phyloP scores from a whole-genome alignment of 2,797 vertebrate genomes.

The Limnodromus scolopaceus region DNA sequence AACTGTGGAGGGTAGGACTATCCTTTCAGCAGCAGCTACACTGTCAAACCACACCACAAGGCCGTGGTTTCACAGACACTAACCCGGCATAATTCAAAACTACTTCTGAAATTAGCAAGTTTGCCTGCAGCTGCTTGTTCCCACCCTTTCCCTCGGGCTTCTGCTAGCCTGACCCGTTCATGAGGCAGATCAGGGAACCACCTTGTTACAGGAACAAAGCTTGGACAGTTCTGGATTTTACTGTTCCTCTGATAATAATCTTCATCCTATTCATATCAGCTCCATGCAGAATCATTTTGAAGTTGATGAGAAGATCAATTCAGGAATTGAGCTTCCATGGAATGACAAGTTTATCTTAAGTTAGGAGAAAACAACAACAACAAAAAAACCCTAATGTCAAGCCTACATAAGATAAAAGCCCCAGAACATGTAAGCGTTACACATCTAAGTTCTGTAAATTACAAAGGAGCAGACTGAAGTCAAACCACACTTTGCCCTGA shows the following conservation, averaged over 20 bases:
- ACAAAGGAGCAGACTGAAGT: neutral
- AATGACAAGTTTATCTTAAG: neutral
- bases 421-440: rapidly evolving
- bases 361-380: neutral
- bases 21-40: neutral
- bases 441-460: neutral
- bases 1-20: neutral
- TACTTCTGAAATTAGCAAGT: neutral
- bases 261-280: neutral
- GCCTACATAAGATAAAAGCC: neutral
- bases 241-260: neutral
- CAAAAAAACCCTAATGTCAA: neutral
- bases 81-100: neutral
- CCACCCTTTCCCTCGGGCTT: neutral
- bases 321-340: neutral
- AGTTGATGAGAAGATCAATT: neutral
- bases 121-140: neutral
- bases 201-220: neutral
- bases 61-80: neutral
- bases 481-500: neutral
- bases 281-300: neutral
- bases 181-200: neutral
- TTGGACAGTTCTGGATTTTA: neutral
- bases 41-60: neutral
- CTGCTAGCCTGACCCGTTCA: neutral